Evolutionary conservation across 2,888 invertebrate species (phyloP).

Genomic region (Vandiemenella viatica): DNA sequence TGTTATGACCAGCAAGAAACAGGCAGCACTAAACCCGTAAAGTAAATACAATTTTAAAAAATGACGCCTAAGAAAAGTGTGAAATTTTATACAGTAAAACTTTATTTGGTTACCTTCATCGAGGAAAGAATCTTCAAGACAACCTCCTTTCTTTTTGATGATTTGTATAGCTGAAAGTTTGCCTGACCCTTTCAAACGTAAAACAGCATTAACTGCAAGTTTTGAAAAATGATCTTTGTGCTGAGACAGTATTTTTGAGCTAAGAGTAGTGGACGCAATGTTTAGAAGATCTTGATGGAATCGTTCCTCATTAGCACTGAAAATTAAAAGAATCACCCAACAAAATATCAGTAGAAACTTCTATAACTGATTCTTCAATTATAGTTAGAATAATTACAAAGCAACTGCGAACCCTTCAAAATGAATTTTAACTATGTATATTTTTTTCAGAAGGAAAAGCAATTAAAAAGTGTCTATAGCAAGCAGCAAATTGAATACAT

Average conservation of each 20-base stretch:
- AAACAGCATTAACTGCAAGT: slow-evolving; percentile 86
- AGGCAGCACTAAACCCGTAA: no score
- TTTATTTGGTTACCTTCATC: slow-evolving; percentile 49
- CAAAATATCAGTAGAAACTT: no score
- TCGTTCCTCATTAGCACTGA: slow-evolving; percentile 49
- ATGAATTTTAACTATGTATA: no score
- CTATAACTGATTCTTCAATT: no score
- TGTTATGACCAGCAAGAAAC: no score
- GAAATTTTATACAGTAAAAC: neutral
- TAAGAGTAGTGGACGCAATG: slow-evolving; percentile 92
- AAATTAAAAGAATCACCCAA: slow-evolving; percentile 7
- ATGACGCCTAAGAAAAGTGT: no score
- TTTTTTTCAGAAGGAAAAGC: no score
- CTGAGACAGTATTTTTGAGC: slow-evolving; percentile 94
- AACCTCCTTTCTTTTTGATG: slow-evolving; percentile 90
- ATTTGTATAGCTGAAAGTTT: slow-evolving; percentile 93
- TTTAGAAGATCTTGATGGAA: slow-evolving; percentile 84
- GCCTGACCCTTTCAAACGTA: slow-evolving; percentile 88
- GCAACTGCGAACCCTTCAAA: no score
- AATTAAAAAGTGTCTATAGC: no score
- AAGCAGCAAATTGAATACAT: no score
- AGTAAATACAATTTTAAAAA: no score
- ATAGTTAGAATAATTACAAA: no score
- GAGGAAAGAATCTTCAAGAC: slow-evolving; percentile 86
- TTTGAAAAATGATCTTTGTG: slow-evolving; percentile 94